Evolutionary conservation across 2,888 invertebrate genomes (phyloP), one percentile per base, ranked within the genome.

Genomic region (Patella pellucida): DNA sequence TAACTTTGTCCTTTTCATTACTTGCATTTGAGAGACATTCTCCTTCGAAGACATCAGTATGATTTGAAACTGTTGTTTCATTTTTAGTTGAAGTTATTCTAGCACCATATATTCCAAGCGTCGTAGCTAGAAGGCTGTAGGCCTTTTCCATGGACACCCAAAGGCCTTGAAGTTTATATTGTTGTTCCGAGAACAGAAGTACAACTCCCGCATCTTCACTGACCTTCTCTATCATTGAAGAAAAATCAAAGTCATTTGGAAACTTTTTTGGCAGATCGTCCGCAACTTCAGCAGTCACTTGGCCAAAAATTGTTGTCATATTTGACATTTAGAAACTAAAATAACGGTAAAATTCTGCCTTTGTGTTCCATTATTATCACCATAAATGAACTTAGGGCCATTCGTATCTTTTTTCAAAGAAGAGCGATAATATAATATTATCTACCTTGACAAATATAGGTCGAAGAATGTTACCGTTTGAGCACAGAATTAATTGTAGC

Each of bases 171-270:
- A 78, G 71, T 12, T 70, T 68, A 52, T 75, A 79, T 1, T 54
- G 54, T 7, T 77, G 67, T 11, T 52, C 31, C 2, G 68, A 73
- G 14, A 23, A 52, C 19, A 52, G 52, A 9, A 73, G 31, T 27
- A 31, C 14, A 27, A 84, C 84, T 56, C 82, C 82, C 71, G 80
- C 79, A 77, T 84, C 83, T 7, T 84, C 77, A 62, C 84, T 79
- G 72, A 85, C 79, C 70, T 77, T 79, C 68, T 76, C 72, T 71
- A 85, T 72, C 80, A 84, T 79, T 15, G 79, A 81, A 72, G 77
- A 76, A 72, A 84, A 82, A 75, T 84, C 83, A 77, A 82, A 83
- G 69, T 82, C 81, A 15, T 76, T 62, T 23, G 84, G 83, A 76
- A 84, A 85, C 56, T 76, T 79, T 69, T 68, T 77, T 2, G 79